Evolutionary conservation across 2,113 vertebrate genomes (phyloP), one percentile per base, ranked within the genome.

Genomic region (Alligator sinensis): DNA sequence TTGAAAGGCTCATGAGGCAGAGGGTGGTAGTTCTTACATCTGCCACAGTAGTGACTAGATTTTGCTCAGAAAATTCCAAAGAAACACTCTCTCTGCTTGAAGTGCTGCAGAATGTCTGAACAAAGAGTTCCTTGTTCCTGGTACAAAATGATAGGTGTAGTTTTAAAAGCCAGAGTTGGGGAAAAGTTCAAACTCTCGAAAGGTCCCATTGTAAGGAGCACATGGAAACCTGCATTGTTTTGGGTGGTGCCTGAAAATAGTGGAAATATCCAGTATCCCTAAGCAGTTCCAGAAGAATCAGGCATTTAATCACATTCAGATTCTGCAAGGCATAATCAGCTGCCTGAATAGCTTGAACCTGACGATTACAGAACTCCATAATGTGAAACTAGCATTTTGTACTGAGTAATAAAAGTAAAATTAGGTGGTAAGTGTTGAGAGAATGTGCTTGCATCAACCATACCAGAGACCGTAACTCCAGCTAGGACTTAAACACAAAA

Each of bases 101-200:
- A 38, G 58, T 80, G 76, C 80, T 62, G 47, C 74, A 75, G 84
- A 77, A 63, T 82, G 57, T 66, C 6, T 6, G 63, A 94, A 97
- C 96, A 97, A 96, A 92, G 90, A 77, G 64, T 19, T 59, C 74
- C 95, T 96, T 97, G 96, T 97, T 96, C 79, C 54, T 34, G 27
- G 58, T 60, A 82, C 68, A 72, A 72, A 60, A 87, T 89, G 64
- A 66, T 87, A 95, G 86, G 90, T 93, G 59, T 76, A 61, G 90
- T 87, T 94, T 94, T 91, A 89, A 91, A 95, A 86, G 27, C n/a
- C 10, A 16, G 28, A 13, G 34, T 93, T 34, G 62, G 90, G 88
- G 74, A 66, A 80, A 94, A 84, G 95, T 74, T 83, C 83, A 87
- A 75, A 86, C 84, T 96, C 95, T 78, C 9, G 1, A 62, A 78